These are phyloP conservation scores for Pterocles gutturalis DNA, from an alignment of 2,113 vertebrate species.

Conservation along the genomic window DNA sequence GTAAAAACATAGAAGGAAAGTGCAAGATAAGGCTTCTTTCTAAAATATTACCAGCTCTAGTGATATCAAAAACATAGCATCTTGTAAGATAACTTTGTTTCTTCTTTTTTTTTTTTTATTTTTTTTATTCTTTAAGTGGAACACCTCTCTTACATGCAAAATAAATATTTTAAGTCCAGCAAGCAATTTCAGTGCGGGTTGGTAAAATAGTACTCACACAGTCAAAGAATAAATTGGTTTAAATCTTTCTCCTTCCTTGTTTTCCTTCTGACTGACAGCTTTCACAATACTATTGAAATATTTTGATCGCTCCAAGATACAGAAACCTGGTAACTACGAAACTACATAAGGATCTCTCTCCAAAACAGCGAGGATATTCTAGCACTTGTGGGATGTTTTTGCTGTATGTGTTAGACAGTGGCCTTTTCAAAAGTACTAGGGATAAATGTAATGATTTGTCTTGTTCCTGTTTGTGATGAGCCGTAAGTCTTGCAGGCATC, in stretches of 20 bases:
- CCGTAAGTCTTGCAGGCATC: not conserved
- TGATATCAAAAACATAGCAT: not conserved
- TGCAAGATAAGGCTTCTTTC: not conserved
- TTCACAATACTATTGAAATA: not conserved
- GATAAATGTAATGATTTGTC: not conserved
- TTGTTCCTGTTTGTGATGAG: not conserved
- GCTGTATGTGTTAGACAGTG: not conserved
- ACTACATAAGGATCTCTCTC: not conserved
- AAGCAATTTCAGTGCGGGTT: not conserved
- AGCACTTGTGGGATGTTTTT: not conserved
- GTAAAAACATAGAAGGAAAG: not conserved
- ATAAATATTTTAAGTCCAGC: not conserved
- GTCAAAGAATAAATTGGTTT: not conserved
- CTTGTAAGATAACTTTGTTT: not conserved
- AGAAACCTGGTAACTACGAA: not conserved
- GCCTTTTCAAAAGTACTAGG: not conserved
- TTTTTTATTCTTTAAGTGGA: not conserved
- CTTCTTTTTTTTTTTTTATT: no score
- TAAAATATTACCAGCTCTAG: not conserved
- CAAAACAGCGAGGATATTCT: not conserved
- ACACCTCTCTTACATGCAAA: not conserved
- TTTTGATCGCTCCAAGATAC: not conserved
- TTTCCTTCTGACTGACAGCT: not conserved
- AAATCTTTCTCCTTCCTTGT: not conserved
- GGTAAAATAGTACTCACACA: not conserved